Percentiles rank a stretch among this genome's conserved stretches.
Evolutionary conservation across 2,113 vertebrate genomes (phyloP).

Genomic region (Oenanthe oenanthe): DNA sequence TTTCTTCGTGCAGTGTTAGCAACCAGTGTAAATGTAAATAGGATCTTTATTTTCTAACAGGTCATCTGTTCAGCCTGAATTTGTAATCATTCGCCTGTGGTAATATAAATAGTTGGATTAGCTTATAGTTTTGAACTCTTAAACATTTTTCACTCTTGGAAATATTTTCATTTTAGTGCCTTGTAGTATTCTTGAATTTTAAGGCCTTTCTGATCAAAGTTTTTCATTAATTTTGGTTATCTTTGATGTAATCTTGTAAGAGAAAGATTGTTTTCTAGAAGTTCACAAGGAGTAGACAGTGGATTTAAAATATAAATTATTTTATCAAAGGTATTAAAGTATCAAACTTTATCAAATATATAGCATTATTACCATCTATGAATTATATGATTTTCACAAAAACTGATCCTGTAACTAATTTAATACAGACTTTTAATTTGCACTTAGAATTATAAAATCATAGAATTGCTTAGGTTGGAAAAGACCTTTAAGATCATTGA

Average conservation of each 20-base stretch:
- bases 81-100: background rate
- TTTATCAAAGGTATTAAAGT: background rate
- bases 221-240: background rate
- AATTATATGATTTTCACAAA: background rate
- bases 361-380: background rate
- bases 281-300: background rate
- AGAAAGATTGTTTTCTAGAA: background rate
- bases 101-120: background rate
- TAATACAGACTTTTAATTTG: background rate
- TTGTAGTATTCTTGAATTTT: background rate
- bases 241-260: background rate
- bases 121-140: background rate
- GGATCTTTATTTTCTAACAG: conserved; percentile 19
- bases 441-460: background rate
- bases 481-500: background rate
- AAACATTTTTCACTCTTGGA: background rate
- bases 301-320: background rate
- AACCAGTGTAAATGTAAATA: background rate
- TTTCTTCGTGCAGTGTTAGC: background rate
- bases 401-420: background rate
- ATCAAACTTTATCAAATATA: background rate
- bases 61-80: conserved; percentile 10
- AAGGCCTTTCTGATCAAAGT: background rate
- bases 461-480: background rate
- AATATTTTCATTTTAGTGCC: background rate